These are phyloP conservation scores for Agelas oroides DNA, from an alignment of 37 sponge, comb jelly and placozoan species.

Conservation along the genomic window DNA sequence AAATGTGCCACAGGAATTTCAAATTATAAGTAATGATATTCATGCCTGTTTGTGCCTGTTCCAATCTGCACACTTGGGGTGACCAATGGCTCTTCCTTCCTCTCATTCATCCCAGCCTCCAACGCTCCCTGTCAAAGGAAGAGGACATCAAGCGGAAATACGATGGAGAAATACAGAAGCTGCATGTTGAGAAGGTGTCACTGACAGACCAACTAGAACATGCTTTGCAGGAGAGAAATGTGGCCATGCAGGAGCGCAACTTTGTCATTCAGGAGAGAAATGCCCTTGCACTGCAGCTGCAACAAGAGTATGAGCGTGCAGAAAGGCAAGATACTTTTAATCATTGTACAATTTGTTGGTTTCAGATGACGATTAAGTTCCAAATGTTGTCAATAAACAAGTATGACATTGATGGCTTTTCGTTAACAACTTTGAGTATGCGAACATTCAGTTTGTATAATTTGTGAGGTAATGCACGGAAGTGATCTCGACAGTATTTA, in stretches of 20 bases:
- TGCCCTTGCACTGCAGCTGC: conserved; percentile 3
- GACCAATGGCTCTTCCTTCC: not conserved
- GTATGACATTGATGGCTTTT: no score
- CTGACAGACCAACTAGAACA: conserved; percentile 15
- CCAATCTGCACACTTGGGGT: no score
- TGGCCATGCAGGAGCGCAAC: conserved; percentile 44
- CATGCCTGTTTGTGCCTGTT: no score
- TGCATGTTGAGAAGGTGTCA: not conserved
- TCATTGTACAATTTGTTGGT: no score
- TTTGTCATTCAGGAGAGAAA: conserved; percentile 36
- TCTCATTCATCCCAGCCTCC: conserved; percentile 14
- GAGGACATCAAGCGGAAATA: conserved; percentile 47
- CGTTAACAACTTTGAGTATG: no score
- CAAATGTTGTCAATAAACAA: no score
- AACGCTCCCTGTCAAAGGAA: conserved; percentile 54
- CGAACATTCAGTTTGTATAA: no score
- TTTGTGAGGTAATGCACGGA: not conserved
- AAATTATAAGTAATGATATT: no score
- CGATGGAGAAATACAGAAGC: conserved; percentile 21
- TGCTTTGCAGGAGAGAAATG: conserved; percentile 43
- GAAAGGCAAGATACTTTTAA: conserved; percentile 17
- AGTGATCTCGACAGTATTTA: no score
- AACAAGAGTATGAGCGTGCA: conserved; percentile 56
- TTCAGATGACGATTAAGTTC: no score
- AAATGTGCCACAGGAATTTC: no score